Evolutionary conservation across 1,140 invertebrate species (phyloP), one percentile per base, ranked within the genome.

Genomic region (Ceratina calcarata): DNA sequence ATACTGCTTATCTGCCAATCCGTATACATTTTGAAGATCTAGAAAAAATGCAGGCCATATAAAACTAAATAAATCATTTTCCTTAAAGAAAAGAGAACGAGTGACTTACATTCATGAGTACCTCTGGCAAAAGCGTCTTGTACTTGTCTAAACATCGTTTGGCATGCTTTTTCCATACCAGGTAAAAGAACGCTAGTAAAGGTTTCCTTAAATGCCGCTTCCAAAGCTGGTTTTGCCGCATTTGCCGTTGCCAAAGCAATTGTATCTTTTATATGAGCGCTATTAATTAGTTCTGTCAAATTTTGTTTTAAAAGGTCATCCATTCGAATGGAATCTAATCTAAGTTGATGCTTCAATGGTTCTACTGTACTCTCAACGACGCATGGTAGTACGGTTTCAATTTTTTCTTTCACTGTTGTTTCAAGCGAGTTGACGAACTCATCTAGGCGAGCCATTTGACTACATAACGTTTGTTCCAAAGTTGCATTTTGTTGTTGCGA

Each of bases 141-240:
- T 3, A 99, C 94, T 93, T 99, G 98, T 51, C 95, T 94, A 87
- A 98, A 98, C 94, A 99, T 97, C 84, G 95, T 95, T 85, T 96
- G 95, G 86, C 96, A 97, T 60, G 96, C 95, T 90, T 96, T 96
- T 90, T 98, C 97, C 94, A 98, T 96, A 16, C 95, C 95, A 16
- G 98, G 98, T 85, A 98, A 91, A 20, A 98, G 92, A 73, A 95
- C 94, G 62, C 94, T 95, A 53, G 94, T 94, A 81, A 98, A 96
- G 2, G 96, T 94, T 69, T 97, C 96, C 80, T 95, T 95, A 91
- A 96, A 97, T 64, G 95, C 95, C 18, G 94, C 92, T 78, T 96
- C 95, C 24, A 97, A 94, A 24, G 94, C 94, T 2, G 94, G 94
- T 86, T 95, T 94, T 15, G 97, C 92, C 0, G 95, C 94, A 74